Percentiles rank a stretch among this genome's conserved stretches.
phyloP scores from a whole-genome alignment of 2,888 invertebrate species.

The Patella ulyssiponensis region DNA sequence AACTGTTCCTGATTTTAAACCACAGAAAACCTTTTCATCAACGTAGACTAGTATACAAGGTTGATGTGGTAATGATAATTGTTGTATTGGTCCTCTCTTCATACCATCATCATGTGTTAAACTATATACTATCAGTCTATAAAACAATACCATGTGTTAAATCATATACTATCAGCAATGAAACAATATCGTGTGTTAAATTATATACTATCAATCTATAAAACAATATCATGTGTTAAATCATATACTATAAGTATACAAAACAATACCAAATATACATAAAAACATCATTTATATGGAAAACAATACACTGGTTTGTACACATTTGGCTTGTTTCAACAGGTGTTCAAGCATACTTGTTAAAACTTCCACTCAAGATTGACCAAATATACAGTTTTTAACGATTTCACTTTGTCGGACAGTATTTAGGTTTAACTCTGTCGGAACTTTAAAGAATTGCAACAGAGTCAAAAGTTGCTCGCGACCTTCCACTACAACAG shows the following conservation, averaged over 20 bases:
- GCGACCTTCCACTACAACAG: too few relatives aligned
- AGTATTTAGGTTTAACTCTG: too few relatives aligned
- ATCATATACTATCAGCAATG: constrained; percentile 17
- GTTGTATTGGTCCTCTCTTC: constrained; percentile 35
- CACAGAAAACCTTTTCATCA: constrained; percentile 91
- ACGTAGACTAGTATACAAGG: constrained; percentile 86
- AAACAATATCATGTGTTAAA: constrained; percentile 28
- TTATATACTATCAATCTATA: constrained; percentile 56
- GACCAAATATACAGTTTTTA: too few relatives aligned
- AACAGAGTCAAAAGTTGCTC: too few relatives aligned
- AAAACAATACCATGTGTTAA: constrained; percentile 17
- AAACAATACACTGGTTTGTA: background rate
- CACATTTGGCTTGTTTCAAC: background rate
- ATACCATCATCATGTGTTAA: constrained; percentile 46
- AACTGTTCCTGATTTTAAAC: constrained; percentile 84
- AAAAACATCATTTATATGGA: background rate
- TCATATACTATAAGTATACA: constrained; percentile 55
- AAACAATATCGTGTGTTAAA: constrained; percentile 35
- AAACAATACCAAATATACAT: constrained; percentile 7
- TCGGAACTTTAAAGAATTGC: too few relatives aligned
- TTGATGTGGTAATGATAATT: constrained; percentile 40
- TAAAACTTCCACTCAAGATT: too few relatives aligned
- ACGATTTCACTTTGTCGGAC: too few relatives aligned
- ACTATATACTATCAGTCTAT: constrained; percentile 56
- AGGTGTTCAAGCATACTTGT: too few relatives aligned